Evolutionary conservation across 2,113 vertebrate genomes (phyloP).

Genomic region (Oplegnathus fasciatus): DNA sequence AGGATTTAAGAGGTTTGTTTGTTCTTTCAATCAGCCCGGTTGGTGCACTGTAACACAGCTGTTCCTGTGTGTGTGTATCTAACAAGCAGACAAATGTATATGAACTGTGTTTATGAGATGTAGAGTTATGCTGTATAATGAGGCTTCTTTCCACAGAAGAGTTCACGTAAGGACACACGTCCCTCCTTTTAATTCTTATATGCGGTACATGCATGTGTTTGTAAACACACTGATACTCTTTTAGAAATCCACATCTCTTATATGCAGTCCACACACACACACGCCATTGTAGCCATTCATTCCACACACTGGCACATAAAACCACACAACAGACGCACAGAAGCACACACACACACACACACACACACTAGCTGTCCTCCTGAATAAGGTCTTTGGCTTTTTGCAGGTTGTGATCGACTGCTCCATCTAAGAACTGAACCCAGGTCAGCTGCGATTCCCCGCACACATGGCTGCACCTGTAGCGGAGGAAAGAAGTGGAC

Average conservation of each 20-base stretch:
- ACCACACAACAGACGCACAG: conserved; percentile 7
- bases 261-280: not conserved
- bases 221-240: not conserved
- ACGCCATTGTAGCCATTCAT: not conserved
- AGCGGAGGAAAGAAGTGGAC: not conserved
- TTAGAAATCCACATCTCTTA: not conserved
- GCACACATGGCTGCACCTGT: conserved; percentile 91
- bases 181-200: not conserved
- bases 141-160: not conserved
- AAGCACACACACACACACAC: conserved; percentile 30
- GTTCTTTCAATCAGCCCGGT: not conserved
- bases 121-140: not conserved
- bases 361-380: conserved; percentile 59
- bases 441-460: conserved; percentile 90
- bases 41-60: not conserved
- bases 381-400: conserved; percentile 89
- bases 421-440: conserved; percentile 90
- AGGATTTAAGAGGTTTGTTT: not conserved
- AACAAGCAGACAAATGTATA: not conserved
- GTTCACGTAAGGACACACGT: not conserved
- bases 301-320: conserved; percentile 1
- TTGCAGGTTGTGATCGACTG: conserved; percentile 92
- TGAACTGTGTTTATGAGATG: not conserved
- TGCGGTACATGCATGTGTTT: not conserved
- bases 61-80: not conserved